Base-by-base conservation (phyloP, 1,140 invertebrate species). In the Acromyrmex heyeri region DNA sequence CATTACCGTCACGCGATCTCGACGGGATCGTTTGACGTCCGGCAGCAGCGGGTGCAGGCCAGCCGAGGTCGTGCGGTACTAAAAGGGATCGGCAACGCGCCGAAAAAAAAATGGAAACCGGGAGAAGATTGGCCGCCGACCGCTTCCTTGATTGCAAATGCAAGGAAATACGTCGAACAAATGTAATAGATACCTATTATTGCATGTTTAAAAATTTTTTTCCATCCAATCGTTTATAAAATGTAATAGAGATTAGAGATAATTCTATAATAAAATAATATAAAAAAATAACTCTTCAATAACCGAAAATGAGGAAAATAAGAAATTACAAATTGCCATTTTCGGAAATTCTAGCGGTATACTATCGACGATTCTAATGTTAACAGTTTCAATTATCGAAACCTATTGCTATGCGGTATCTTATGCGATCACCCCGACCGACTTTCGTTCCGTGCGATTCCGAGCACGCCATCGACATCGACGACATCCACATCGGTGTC, bases 1-100 rank as follows among this genome's bases (percentile, higher is more conserved):
- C 62, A 93, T 93, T 93, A 93, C 85, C 92, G 89, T 93, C 92
- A 93, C 92, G 92, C 92, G 91, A 93, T 88, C 90, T 59, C 18
- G 59, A 75, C 64, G 24, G 38, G 21, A 76, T 75, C 62, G 82
- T 87, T 85, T 82, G 75, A 87, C 81, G 88, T 61, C 76, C 57
- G 70, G 85, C 81, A 86, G 57, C 87, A 87, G 61, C 87, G 64
- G 85, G 88, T 90, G 77, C 72, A 44, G 53, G 55, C 83, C 53
- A 53, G 30, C 18, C 53, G 48, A 30, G 30, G 62, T 61, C 44
- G 44, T 48, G 61, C 57, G 61, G 30, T 44, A 61, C 48, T 57
- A 38, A 57, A 81, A 81, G 65, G 50, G 65, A 57, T 81, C 50
- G 65, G 78, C 50, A 44, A 64, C 30, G 78, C 64, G 50, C 16